Percentiles rank a stretch among this genome's conserved stretches.
Conservation (phyloP, 2,797 vertebrate species). For the Schizothorax lantsangensis region DNA sequence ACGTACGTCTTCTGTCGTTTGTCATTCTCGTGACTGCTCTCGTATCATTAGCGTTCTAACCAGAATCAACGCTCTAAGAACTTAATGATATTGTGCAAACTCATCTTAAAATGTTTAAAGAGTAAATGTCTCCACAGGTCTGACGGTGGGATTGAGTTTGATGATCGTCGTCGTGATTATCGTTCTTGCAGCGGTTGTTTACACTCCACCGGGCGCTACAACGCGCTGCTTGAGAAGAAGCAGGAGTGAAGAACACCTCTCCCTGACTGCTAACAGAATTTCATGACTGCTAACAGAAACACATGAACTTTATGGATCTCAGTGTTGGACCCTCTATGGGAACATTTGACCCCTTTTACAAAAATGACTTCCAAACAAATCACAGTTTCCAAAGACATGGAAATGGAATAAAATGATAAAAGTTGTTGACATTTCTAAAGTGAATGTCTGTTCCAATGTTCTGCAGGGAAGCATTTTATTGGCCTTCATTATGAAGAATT, state of each 20-base stretch:
- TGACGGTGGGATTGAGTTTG: constrained; percentile 49
- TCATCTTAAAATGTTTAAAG: background rate
- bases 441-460: too few species aligned
- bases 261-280: constrained; percentile 36
- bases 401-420: background rate
- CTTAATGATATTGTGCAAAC: background rate
- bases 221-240: constrained; percentile 39
- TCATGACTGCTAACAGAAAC: background rate
- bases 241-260: constrained; percentile 47
- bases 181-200: constrained; percentile 48
- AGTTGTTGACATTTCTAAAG: background rate
- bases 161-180: constrained; percentile 36
- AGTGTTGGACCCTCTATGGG: background rate
- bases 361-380: background rate
- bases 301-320: background rate
- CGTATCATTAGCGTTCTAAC: background rate
- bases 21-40: background rate
- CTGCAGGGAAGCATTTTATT: background rate
- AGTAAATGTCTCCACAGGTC: constrained; percentile 35
- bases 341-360: background rate
- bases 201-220: constrained; percentile 35
- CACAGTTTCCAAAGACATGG: background rate
- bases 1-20: background rate
- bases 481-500: background rate
- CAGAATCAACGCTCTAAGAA: background rate